Conservation (phyloP, 30 jellyfish, hydroid and myxozoan genomes). For the Cassiopea andromeda region DNA sequence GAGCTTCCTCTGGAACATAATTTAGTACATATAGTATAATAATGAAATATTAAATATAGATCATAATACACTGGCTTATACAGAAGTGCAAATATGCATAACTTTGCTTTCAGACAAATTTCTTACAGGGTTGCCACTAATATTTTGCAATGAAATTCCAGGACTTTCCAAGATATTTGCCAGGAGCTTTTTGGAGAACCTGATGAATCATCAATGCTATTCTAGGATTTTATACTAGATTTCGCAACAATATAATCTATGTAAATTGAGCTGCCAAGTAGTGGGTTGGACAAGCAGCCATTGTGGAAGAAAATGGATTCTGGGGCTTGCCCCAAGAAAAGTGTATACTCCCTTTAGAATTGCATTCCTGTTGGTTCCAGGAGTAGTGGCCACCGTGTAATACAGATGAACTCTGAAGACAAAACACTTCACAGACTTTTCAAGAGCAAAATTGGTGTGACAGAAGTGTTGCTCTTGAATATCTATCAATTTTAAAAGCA, state of each 20-base stretch:
- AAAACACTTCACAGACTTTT: background rate
- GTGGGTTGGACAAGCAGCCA: background rate
- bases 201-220: background rate
- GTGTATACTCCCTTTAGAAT: background rate
- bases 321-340: background rate
- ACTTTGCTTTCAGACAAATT: background rate
- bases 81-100: background rate
- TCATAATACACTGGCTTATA: background rate
- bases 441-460: too few species aligned
- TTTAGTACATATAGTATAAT: background rate
- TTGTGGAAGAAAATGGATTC: background rate
- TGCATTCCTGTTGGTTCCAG: background rate
- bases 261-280: background rate
- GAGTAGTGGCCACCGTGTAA: background rate
- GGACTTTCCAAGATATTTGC: background rate
- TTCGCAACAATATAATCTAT: background rate
- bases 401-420: background rate
- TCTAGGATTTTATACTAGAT: background rate
- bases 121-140: background rate
- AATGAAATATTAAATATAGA: background rate
- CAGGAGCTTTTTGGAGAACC: background rate
- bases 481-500: background rate
- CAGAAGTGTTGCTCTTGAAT: background rate
- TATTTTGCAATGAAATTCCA: background rate
- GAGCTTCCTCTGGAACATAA: background rate